Percentiles rank a stretch among this genome's conserved stretches.
Evolutionary conservation across 2,113 vertebrate genomes (phyloP).

Genomic region (Odontophorus gujanensis): DNA sequence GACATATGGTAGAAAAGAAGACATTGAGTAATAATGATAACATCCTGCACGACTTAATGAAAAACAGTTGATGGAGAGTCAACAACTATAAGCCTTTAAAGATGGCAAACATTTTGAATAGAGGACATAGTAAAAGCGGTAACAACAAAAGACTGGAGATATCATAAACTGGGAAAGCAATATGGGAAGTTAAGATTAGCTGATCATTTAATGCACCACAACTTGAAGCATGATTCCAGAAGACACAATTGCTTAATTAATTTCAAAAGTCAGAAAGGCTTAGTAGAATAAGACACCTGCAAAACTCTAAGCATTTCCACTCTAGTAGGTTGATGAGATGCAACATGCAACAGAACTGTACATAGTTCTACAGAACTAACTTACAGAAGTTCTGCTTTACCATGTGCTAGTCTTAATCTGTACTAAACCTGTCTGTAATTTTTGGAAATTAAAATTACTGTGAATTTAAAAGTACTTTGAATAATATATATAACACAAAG

Average conservation of each 20-base stretch:
- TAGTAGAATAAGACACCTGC: neutral
- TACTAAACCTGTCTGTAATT: neutral
- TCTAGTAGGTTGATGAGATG: neutral
- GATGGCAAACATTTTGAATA: neutral
- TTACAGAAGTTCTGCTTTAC: neutral
- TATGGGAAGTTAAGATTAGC: neutral
- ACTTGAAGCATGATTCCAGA: neutral
- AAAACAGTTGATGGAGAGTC: neutral
- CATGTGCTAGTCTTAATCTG: neutral
- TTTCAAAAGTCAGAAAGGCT: neutral
- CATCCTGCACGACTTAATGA: neutral
- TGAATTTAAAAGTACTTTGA: neutral
- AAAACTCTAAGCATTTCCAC: neutral
- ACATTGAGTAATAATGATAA: neutral
- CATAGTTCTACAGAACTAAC: neutral
- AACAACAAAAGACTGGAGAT: neutral
- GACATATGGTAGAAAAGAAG: neutral
- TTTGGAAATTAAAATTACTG: neutral
- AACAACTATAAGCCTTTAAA: neutral
- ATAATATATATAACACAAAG: neutral
- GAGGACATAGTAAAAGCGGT: neutral
- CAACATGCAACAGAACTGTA: neutral
- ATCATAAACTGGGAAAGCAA: neutral
- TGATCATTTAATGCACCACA: neutral
- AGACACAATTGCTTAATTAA: neutral